phyloP scores from a whole-genome alignment of 2,888 invertebrate species.

The Drosophila ezoana region DNA sequence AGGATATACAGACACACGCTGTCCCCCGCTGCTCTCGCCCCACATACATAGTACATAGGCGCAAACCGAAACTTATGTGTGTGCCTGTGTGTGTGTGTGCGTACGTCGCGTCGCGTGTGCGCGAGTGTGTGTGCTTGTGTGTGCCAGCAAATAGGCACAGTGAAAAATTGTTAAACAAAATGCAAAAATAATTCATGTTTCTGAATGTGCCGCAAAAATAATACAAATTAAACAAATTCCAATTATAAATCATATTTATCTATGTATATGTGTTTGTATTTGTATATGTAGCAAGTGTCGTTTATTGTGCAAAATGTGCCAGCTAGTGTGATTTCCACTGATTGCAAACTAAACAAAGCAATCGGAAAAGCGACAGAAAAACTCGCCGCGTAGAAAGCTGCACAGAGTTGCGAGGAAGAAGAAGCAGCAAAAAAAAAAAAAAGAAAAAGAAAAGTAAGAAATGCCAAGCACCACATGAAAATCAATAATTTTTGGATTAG shows the following conservation, averaged over 20 bases:
- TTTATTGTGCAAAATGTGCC: constrained; percentile 30
- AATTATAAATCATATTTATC: constrained; percentile 9
- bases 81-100: constrained; percentile 24
- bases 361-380: constrained; percentile 35
- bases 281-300: constrained; percentile 30
- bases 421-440: not conserved
- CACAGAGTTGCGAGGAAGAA: not conserved
- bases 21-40: constrained; percentile 19
- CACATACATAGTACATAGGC: constrained; percentile 45
- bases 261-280: not conserved
- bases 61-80: constrained; percentile 35
- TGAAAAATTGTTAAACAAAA: constrained; percentile 72
- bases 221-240: not conserved
- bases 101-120: constrained; percentile 45
- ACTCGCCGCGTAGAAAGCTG: constrained; percentile 16
- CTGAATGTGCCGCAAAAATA: not conserved
- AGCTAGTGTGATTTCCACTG: constrained; percentile 22
- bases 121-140: constrained; percentile 34
- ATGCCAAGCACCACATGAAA: constrained; percentile 54
- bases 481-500: constrained; percentile 83
- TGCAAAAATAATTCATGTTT: constrained; percentile 27
- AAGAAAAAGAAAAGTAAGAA: too few species aligned
- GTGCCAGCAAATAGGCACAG: constrained; percentile 69
- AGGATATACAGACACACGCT: constrained; percentile 52
- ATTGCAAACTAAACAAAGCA: constrained; percentile 56